phyloP scores from a whole-genome alignment of 2,113 vertebrate species.

The Alexandromys fortis region DNA sequence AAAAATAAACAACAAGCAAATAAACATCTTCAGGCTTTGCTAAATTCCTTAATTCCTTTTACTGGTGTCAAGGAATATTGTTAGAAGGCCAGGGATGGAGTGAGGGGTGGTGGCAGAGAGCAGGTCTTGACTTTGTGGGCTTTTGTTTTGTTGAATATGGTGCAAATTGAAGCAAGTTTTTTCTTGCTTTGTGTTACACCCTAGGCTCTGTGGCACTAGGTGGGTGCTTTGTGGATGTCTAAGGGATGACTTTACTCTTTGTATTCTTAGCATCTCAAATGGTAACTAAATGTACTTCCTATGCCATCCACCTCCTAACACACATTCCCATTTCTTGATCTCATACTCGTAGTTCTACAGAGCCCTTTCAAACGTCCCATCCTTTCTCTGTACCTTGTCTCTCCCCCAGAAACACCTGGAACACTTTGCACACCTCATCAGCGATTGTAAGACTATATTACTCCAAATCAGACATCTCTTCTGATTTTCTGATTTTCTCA shows the following conservation, averaged over 20 bases:
- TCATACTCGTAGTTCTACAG: neutral
- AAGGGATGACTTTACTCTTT: neutral
- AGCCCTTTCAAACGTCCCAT: neutral
- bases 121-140: neutral
- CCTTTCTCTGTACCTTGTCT: neutral
- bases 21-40: neutral
- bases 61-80: neutral
- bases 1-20: neutral
- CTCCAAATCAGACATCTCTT: neutral
- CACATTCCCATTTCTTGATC: neutral
- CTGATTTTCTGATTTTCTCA: neutral
- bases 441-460: no score
- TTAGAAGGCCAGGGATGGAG: no score
- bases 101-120: fast-evolving
- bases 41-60: neutral
- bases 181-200: no score
- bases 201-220: neutral
- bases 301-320: neutral
- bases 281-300: neutral
- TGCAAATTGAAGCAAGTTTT: neutral
- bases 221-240: neutral
- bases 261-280: neutral
- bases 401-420: neutral
- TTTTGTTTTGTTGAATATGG: neutral
- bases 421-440: no score